Base-by-base conservation (phyloP, 2,888 invertebrate genomes). In the Agrochola macilenta region DNA sequence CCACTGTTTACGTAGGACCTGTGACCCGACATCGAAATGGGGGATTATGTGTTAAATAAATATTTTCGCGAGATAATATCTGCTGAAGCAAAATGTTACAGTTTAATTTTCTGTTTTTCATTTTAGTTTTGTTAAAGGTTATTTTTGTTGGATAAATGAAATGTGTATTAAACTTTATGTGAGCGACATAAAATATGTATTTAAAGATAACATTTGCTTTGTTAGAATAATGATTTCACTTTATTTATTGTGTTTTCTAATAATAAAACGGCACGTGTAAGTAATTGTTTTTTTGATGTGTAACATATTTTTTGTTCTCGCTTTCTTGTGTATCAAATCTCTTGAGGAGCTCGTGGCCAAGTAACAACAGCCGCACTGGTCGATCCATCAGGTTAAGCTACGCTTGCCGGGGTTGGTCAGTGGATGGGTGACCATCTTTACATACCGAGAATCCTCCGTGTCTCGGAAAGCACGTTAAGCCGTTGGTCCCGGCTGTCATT, bases 21-120 rank as follows among this genome's bases (percentile, higher is more conserved):
- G 77, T 85, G 83, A 83, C 63, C 70, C 70, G 17, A 60, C 66
- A 35, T 70, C n/a, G 20, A 54, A 52, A 54, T 43, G 0, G 46
- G 17, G 73, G 83, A 73, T 78, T 83, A 86, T 66, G 35, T 60
- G 14, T 43, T 70, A 17, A 57, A 60, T 39, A 74, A 86, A 83
- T 86, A 86, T 83, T 83, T 83, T 26, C 5, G 9, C 39, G 23
- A 73, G 30, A 64, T 64, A 12, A 72, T 82, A 71, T 77, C 49
- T 9, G 20, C 2, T 46, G 11, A 30, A 64, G 26, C 20, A 30
- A 49, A 60, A 35, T 64, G 58, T 54, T n/a, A 61, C 73, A 20
- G n/a, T 17, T 61, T 35, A 39, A 73, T 72, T 68, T 68, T 46
- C 23, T 14, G 14, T 61, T 46, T 60, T 69, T 23, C 20, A 35